Base-by-base conservation (phyloP, 2,797 vertebrate species). In the Hipposideros larvatus region DNA sequence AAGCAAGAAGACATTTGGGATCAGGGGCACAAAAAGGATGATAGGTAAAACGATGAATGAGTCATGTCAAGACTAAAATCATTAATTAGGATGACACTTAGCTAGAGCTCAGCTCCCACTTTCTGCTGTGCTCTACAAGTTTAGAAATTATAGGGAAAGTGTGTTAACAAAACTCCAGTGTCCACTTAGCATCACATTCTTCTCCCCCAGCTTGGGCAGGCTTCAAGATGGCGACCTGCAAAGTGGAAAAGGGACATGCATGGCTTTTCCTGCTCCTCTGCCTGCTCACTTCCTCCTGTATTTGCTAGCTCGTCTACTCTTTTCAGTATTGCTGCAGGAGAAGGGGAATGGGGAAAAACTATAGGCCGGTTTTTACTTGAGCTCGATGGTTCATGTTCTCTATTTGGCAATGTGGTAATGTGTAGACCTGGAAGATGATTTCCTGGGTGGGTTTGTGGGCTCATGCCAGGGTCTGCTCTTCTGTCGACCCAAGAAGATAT, bases 111-210 rank as follows among this genome's bases (percentile, higher is more conserved):
- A n/a, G 26, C 28, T 53, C 87, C 26, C 63, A 48, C 26, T 57
- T 61, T 43, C 53, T 41, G 3, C 28, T 74, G 19, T n/a, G 11
- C 3, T 65, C 16, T 86, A 5, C 28, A 86, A 55, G 9, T 26
- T 78, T 41, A 66, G 55, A n/a, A 41, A 37, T 84, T 16, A 6
- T 0, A 31, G 31, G 10, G 3, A 70, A 61, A 16, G 7, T 43
- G 26, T 65, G 7, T 8, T 28, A 31, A 51, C 53, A 7, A 43
- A 48, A 37, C 21, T 37, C 3, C 5, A 57, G 0, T 4, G 8
- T n/a, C n/a, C 0, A 26, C 11, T 66, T 59, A n/a, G 9, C 85
- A 34, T 55, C 71, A 11, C 41, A 28, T 3, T 46, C 21, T 37
- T 66, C 11, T 85, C 6, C 63, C 4, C 21, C 4, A 37, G 22